A percentile compares a stretch with the other conserved stretches of the same genome.
Evolutionary conservation across 2,888 invertebrate species (phyloP).

Genomic region (Tillus elongatus): DNA sequence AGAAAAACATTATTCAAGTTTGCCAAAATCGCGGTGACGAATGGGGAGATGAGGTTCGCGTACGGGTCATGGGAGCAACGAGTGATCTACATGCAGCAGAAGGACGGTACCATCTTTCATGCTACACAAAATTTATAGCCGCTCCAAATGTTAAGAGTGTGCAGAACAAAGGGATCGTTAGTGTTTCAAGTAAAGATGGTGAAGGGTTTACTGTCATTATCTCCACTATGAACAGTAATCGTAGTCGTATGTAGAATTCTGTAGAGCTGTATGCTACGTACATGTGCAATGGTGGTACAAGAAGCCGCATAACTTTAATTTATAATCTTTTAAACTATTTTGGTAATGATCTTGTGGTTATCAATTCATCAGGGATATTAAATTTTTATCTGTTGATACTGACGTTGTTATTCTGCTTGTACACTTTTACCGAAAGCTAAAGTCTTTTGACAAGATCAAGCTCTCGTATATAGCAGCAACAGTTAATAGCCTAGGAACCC

Average conservation of each 20-base stretch:
- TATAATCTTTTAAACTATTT: too few relatives aligned
- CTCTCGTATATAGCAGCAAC: too few relatives aligned
- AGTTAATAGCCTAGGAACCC: too few relatives aligned
- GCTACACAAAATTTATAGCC: slow-evolving; percentile 9
- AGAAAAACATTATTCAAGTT: slow-evolving; percentile 1
- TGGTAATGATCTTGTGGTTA: too few relatives aligned
- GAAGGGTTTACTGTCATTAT: slow-evolving; percentile 2
- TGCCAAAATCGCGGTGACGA: slow-evolving; percentile 1
- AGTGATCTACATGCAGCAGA: slow-evolving; percentile 10
- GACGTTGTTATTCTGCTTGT: too few relatives aligned
- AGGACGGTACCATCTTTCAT: slow-evolving; percentile 9
- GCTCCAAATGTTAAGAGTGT: slow-evolving; percentile 4
- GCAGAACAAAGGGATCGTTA: slow-evolving; percentile 2
- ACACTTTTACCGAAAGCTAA: too few relatives aligned
- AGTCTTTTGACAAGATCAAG: too few relatives aligned
- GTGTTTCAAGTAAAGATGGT: slow-evolving; percentile 1
- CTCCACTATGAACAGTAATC: slow-evolving; percentile 6
- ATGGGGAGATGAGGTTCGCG: slow-evolving; percentile 5
- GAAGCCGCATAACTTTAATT: slow-evolving; percentile 5
- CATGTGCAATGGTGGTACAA: slow-evolving; percentile 1
- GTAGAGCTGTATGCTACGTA: slow-evolving; percentile 8
- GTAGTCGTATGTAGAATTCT: slow-evolving; percentile 9
- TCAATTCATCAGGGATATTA: too few relatives aligned
- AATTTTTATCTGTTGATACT: too few relatives aligned
- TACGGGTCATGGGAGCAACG: slow-evolving; percentile 10